Conservation (phyloP, 2,113 vertebrate species). For the Leptodactylus fuscus region DNA sequence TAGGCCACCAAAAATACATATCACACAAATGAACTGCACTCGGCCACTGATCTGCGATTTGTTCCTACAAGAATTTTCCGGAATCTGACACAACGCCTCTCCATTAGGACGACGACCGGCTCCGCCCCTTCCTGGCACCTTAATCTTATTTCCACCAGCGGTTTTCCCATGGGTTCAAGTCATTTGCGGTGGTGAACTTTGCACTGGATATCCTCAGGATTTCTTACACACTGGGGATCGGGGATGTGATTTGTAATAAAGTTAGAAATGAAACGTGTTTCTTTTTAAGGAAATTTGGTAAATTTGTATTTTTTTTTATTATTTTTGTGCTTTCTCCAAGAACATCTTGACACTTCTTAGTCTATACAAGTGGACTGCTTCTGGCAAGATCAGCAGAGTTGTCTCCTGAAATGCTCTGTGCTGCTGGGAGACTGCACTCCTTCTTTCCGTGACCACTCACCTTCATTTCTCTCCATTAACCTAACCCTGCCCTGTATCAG, state of each 20-base stretch:
- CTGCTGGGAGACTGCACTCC: too few relatives aligned
- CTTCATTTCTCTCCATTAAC: too few relatives aligned
- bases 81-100: not conserved
- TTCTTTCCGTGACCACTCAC: too few relatives aligned
- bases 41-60: not conserved
- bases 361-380: too few relatives aligned
- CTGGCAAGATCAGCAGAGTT: too few relatives aligned
- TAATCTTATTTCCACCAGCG: conserved; percentile 9
- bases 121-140: conserved; percentile 16
- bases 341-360: too few relatives aligned
- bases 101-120: not conserved
- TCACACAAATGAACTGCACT: not conserved
- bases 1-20: not conserved
- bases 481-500: too few relatives aligned
- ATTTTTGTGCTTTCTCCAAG: too few relatives aligned
- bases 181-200: not conserved
- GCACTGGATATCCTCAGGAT: conserved; percentile 37
- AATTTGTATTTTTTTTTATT: too few relatives aligned
- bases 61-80: not conserved
- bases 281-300: conserved; percentile 7
- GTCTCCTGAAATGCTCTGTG: too few relatives aligned
- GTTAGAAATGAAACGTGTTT: conserved; percentile 33
- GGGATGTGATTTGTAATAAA: conserved; percentile 48
- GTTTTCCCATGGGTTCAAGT: not conserved
- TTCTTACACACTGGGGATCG: conserved; percentile 1